Conservation (phyloP, 2,113 vertebrate species). For the Ceyx melanurus region DNA sequence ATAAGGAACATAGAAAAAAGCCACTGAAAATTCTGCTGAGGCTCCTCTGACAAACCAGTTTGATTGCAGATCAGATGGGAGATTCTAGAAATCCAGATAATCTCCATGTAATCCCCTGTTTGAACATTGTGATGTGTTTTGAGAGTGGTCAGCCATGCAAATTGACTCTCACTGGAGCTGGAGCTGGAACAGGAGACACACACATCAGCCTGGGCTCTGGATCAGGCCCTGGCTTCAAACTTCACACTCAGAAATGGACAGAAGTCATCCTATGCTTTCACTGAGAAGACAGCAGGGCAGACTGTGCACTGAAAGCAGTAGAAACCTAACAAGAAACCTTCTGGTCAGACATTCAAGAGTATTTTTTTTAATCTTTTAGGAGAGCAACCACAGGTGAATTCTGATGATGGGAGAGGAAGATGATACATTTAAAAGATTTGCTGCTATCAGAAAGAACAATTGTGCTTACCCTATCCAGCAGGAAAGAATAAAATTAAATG, state of each 20-base stretch:
- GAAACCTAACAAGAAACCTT: not conserved
- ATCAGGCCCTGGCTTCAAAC: not conserved
- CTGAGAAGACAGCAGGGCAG: not conserved
- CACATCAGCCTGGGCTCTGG: not conserved
- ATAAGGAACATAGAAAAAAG: not conserved
- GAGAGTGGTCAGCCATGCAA: not conserved
- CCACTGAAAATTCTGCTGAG: not conserved
- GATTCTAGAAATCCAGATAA: not conserved
- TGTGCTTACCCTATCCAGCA: not conserved
- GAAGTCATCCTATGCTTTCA: not conserved
- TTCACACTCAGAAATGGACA: accelerated
- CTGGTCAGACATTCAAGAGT: not conserved
- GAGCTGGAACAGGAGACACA: not conserved
- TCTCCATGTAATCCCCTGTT: not conserved
- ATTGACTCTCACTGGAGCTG: not conserved
- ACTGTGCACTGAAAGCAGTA: not conserved
- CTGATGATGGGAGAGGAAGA: not conserved
- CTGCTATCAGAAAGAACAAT: not conserved
- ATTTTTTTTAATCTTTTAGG: accelerated
- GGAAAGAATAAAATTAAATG: not conserved
- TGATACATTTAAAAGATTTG: not conserved
- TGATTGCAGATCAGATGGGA: not conserved
- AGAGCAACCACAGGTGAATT: not conserved
- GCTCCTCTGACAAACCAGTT: not conserved
- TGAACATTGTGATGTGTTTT: not conserved